These are phyloP conservation scores for Polydrusus cervinus DNA, from an alignment of 2,888 invertebrate genomes.

Conservation along the genomic window DNA sequence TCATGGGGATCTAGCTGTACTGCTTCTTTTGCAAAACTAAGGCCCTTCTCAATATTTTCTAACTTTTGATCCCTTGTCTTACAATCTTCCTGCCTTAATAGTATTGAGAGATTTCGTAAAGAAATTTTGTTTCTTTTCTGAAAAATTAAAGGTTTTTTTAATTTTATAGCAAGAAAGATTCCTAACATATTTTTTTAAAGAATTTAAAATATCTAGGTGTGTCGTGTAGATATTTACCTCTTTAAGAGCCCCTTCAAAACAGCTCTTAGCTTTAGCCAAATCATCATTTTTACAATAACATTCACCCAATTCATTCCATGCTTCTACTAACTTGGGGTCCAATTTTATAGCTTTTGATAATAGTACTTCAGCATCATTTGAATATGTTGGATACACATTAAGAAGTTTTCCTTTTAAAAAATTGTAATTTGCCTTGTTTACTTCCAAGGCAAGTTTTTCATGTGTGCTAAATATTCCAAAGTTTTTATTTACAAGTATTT, in stretches of 20 bases:
- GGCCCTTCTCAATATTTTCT: conserved; percentile 80
- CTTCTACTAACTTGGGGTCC: conserved; percentile 85
- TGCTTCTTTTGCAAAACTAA: conserved; percentile 87
- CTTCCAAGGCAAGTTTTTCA: conserved; percentile 73
- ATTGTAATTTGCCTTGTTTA: conserved; percentile 71
- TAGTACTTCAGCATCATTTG: conserved; percentile 81
- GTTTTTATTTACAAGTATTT: conserved; percentile 77
- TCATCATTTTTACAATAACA: conserved; percentile 92
- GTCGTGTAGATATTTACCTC: conserved; percentile 72
- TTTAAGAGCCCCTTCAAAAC: conserved; percentile 85
- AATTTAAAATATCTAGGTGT: no score
- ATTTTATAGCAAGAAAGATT: no score
- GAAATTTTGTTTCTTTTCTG: conserved; percentile 84
- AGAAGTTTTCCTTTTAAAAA: conserved; percentile 84
- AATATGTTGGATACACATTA: conserved; percentile 81
- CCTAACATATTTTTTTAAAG: background rate
- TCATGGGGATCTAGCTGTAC: conserved; percentile 84
- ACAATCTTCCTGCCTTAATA: conserved; percentile 79
- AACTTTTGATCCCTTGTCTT: conserved; percentile 73
- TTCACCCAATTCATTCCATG: conserved; percentile 93
- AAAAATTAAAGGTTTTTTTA: conserved; percentile 30
- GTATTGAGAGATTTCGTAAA: conserved; percentile 86
- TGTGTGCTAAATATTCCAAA: conserved; percentile 78
- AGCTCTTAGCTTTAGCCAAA: conserved; percentile 85
- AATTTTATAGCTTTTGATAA: conserved; percentile 89